Percentiles rank a stretch among this genome's conserved stretches.
phyloP scores from a whole-genome alignment of 53 echinoderm and acorn worm genomes.

The Echinometra lucunter region DNA sequence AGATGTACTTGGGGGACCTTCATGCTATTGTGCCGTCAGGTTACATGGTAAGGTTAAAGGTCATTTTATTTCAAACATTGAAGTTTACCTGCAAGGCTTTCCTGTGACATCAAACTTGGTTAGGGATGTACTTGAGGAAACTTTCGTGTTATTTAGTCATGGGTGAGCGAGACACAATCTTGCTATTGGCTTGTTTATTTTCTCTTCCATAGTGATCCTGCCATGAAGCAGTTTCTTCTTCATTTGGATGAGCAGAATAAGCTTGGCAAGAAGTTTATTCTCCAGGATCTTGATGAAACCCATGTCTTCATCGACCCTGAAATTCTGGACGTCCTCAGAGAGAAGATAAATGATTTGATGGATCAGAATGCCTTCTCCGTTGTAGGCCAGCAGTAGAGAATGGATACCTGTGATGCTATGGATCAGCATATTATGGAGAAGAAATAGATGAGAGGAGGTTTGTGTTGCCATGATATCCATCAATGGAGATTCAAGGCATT shows the following conservation, averaged over 20 bases:
- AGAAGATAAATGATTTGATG: constrained; percentile 93
- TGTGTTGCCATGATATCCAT: too few species aligned
- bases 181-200: constrained; percentile 13
- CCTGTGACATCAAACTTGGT: too few species aligned
- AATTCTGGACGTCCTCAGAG: constrained; percentile 78
- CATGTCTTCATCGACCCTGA: constrained; percentile 92
- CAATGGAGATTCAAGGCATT: constrained; percentile 78
- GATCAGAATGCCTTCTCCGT: constrained; percentile 87
- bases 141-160: too few species aligned
- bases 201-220: constrained; percentile 84
- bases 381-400: constrained; percentile 17
- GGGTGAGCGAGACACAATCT: too few species aligned
- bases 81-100: too few species aligned
- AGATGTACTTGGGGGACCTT: too few species aligned
- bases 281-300: constrained; percentile 92
- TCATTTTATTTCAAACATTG: too few species aligned
- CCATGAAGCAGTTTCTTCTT: constrained; percentile 97
- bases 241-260: constrained; percentile 87
- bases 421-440: constrained; percentile 62
- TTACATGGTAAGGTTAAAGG: too few species aligned
- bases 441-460: constrained; percentile 84
- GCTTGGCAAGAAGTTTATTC: constrained; percentile 85
- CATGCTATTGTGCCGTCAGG: too few species aligned
- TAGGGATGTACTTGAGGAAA: too few species aligned
- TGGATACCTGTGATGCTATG: background rate